These are phyloP conservation scores for Rhamnusium bicolor DNA, from an alignment of 2,888 invertebrate species.

Conservation along the genomic window DNA sequence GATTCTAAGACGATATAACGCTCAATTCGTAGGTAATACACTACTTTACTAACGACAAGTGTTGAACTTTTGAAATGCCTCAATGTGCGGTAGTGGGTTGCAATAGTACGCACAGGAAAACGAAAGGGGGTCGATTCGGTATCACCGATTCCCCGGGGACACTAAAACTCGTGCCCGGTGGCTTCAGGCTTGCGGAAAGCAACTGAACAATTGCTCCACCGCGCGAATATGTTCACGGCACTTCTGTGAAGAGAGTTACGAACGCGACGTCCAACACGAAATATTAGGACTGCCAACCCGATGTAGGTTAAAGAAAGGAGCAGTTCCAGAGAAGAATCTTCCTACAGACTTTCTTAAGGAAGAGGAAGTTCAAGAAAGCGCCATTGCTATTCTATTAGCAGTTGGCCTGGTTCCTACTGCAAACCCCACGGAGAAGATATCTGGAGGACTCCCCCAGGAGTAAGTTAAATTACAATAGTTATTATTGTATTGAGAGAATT, in stretches of 20 bases:
- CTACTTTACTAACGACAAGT: conserved; percentile 7
- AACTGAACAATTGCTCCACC: conserved; percentile 73
- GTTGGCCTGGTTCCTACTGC: conserved; percentile 73
- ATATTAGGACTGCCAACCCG: conserved; percentile 73
- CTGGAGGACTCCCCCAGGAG: conserved; percentile 69
- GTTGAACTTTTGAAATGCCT: conserved; percentile 68
- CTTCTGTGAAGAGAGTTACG: conserved; percentile 73
- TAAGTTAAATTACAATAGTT: conserved; percentile 60
- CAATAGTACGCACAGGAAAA: conserved; percentile 75
- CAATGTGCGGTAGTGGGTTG: conserved; percentile 76
- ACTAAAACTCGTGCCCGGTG: conserved; percentile 72
- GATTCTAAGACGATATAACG: neutral
- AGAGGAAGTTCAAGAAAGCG: conserved; percentile 61
- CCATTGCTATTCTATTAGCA: conserved; percentile 73
- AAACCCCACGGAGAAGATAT: conserved; percentile 50
- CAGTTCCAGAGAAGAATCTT: conserved; percentile 68
- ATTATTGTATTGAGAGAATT: neutral
- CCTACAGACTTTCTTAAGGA: conserved; percentile 61
- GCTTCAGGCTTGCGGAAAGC: conserved; percentile 74
- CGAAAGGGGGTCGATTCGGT: conserved; percentile 74
- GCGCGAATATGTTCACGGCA: conserved; percentile 75
- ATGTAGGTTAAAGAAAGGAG: conserved; percentile 73
- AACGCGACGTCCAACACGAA: conserved; percentile 74
- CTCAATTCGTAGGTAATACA: neutral
- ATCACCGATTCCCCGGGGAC: conserved; percentile 76